Conservation (phyloP, 2,888 invertebrate species). For the Sycophila texana region DNA sequence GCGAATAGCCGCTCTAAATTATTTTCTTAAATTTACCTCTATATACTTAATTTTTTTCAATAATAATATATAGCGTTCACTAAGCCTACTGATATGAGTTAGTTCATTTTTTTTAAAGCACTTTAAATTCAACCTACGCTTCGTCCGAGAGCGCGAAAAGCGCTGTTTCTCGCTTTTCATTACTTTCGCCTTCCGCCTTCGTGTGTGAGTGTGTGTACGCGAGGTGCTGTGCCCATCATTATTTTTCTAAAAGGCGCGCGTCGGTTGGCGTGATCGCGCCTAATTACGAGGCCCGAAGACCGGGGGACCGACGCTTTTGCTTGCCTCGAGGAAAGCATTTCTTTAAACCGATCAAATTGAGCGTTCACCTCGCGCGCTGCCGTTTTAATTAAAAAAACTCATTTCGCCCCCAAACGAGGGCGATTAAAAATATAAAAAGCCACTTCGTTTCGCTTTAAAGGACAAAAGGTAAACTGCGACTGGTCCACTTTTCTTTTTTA, state of each 20-base stretch:
- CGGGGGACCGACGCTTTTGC: no score
- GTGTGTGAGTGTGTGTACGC: conserved; percentile 10
- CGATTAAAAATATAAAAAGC: no score
- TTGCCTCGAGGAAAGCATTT: no score
- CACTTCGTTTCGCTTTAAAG: no score
- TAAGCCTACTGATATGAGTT: conserved; percentile 73
- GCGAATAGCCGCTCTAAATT: conserved; percentile 60
- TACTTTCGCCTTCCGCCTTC: conserved; percentile 26
- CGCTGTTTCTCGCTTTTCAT: conserved; percentile 16
- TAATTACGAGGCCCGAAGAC: no score
- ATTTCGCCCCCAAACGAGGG: no score
- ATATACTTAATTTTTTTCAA: conserved; percentile 45
- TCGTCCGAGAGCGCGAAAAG: not conserved
- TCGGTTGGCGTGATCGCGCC: not conserved
- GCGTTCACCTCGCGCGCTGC: no score
- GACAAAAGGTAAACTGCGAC: no score
- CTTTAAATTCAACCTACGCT: conserved; percentile 72
- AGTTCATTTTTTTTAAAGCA: conserved; percentile 73
- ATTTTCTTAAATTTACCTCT: conserved; percentile 42
- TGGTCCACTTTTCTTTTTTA: no score
- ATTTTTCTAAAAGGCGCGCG: not conserved
- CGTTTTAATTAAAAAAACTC: no score
- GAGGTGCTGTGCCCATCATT: not conserved
- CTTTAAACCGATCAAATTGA: no score
- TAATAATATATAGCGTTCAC: conserved; percentile 64